Conservation (phyloP, 2,113 vertebrate genomes). For the Lagopus leucura region DNA sequence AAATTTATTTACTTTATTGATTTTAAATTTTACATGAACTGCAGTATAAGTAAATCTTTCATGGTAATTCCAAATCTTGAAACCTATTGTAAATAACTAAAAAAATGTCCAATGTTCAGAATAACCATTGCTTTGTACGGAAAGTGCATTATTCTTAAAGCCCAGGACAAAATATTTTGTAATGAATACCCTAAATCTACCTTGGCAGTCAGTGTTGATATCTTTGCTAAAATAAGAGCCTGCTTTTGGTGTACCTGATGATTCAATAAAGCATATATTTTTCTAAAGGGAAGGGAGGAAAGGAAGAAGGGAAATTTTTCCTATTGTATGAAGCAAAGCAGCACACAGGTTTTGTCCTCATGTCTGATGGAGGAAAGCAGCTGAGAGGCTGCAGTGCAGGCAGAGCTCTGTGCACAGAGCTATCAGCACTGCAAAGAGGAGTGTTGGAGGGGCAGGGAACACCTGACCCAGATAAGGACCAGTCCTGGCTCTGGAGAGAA, state of each 20-base stretch:
- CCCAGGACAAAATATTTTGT: constrained; percentile 79
- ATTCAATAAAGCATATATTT: constrained; percentile 58
- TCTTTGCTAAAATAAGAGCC: constrained; percentile 65
- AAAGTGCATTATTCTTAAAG: constrained; percentile 79
- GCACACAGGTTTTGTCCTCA: constrained; percentile 19
- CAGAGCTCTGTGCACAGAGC: neutral
- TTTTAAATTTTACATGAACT: constrained; percentile 86
- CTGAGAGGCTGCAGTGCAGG: neutral
- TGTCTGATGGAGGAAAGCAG: constrained; percentile 27
- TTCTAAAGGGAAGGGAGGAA: neutral
- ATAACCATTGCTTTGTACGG: constrained; percentile 70
- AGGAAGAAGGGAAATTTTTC: constrained; percentile 58
- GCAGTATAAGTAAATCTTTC: constrained; percentile 84
- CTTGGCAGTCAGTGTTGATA: constrained; percentile 66
- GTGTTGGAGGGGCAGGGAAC: neutral
- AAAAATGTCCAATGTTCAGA: constrained; percentile 66
- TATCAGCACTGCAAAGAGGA: neutral
- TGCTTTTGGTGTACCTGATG: constrained; percentile 58
- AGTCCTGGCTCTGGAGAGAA: neutral
- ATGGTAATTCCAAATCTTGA: constrained; percentile 82
- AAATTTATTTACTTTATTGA: constrained; percentile 87
- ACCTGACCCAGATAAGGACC: neutral
- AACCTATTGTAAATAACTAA: constrained; percentile 82
- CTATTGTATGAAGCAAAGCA: constrained; percentile 46
- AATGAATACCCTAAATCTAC: constrained; percentile 78